These are phyloP conservation scores for Prolemur simus DNA, from an alignment of 2,113 vertebrate species.

Conservation along the genomic window DNA sequence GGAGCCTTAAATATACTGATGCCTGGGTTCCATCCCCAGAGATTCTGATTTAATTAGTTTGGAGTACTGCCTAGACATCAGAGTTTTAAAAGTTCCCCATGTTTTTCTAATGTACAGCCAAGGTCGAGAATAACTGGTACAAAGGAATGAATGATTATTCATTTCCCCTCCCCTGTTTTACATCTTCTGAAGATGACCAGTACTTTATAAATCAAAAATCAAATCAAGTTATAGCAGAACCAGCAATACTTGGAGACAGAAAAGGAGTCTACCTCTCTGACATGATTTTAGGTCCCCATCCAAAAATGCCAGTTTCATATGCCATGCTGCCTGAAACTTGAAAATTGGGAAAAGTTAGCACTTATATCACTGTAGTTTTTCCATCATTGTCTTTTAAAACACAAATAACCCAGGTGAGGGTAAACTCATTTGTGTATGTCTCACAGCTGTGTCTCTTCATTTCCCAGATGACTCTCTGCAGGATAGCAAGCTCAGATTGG, in stretches of 20 bases:
- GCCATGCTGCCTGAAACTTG: neutral
- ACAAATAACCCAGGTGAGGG: neutral
- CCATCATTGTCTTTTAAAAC: neutral
- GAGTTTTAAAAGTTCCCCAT: neutral
- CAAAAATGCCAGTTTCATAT: neutral
- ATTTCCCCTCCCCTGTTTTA: neutral
- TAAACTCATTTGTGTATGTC: neutral
- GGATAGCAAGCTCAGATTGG: neutral
- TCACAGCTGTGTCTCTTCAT: neutral
- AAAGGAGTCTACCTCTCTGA: neutral
- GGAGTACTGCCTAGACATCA: neutral
- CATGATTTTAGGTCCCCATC: neutral
- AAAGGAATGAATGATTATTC: neutral
- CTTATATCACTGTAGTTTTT: neutral
- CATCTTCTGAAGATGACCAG: neutral
- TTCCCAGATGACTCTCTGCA: neutral
- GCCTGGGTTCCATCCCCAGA: neutral
- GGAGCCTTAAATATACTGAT: neutral
- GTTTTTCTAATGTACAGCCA: neutral
- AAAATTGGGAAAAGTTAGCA: neutral
- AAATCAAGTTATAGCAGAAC: neutral
- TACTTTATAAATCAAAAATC: neutral
- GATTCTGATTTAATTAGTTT: constrained; percentile 26
- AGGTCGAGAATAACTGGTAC: neutral
- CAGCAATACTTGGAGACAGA: neutral